Percentiles rank a stretch among this genome's conserved stretches.
Conservation (phyloP, 2,797 vertebrate species). For the Sciaenops ocellatus region DNA sequence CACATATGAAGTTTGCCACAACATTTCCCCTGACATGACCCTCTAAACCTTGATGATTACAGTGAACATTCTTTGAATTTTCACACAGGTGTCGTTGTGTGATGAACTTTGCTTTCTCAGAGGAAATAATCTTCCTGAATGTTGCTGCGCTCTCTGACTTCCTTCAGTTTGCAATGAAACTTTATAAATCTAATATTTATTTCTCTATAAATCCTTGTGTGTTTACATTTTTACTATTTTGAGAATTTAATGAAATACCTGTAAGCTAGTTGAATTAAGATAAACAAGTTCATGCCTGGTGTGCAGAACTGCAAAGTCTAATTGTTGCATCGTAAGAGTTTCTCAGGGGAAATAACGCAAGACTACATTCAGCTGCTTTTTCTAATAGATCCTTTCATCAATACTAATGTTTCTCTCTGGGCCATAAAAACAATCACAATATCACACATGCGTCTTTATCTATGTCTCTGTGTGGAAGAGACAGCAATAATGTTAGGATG, state of each 20-base stretch:
- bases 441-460: not conserved
- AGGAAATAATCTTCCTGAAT: conserved; percentile 50
- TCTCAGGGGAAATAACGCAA: conserved; percentile 75
- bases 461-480: not conserved
- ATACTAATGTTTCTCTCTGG: conserved; percentile 64
- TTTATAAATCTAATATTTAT: not conserved
- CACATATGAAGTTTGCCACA: not conserved
- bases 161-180: not conserved
- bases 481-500: not conserved
- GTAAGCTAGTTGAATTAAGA: conserved; percentile 14
- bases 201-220: not conserved
- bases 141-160: conserved; percentile 17
- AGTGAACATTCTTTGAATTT: not conserved
- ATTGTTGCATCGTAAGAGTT: conserved; percentile 39
- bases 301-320: conserved; percentile 18
- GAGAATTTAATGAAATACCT: conserved; percentile 23
- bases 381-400: conserved; percentile 64
- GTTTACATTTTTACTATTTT: conserved; percentile 2
- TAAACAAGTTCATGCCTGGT: conserved; percentile 24
- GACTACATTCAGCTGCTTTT: conserved; percentile 51
- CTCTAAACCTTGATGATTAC: conserved; percentile 4
- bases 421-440: conserved; percentile 38
- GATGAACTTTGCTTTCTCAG: conserved; percentile 41
- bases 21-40: not conserved
- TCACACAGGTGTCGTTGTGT: conserved; percentile 1